A percentile compares a stretch with the other conserved stretches of the same genome.
Evolutionary conservation across 2,888 invertebrate species (phyloP).

Genomic region (Trimorus sp.): DNA sequence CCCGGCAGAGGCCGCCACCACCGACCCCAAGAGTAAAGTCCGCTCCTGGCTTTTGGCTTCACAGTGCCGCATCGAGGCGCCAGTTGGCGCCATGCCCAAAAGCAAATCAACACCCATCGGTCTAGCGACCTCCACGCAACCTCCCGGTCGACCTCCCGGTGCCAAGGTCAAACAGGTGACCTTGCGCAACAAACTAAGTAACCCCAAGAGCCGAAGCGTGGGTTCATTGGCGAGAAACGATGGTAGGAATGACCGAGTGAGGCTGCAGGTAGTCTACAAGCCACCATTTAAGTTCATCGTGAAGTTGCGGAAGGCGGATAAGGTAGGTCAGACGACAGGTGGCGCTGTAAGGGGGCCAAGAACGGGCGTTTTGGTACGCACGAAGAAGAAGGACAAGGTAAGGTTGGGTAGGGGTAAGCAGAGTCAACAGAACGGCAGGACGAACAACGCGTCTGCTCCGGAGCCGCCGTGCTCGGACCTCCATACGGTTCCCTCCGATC

Average conservation of each 20-base stretch:
- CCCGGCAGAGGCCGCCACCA: conserved; percentile 67
- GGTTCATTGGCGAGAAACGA: conserved; percentile 86
- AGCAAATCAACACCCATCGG: conserved; percentile 93
- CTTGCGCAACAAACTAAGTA: conserved; percentile 69
- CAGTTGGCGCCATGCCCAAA: conserved; percentile 85
- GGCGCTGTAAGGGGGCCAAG: conserved; percentile 75
- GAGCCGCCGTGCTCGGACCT: conserved; percentile 83
- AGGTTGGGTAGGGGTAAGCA: conserved; percentile 69
- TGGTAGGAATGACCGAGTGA: conserved; percentile 83
- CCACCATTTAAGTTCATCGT: conserved; percentile 94
- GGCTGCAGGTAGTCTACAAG: conserved; percentile 92
- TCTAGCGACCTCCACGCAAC: conserved; percentile 83
- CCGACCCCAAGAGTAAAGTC: conserved; percentile 88
- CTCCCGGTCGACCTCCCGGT: conserved; percentile 84
- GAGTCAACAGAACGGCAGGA: conserved; percentile 37
- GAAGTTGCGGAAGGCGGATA: conserved; percentile 88
- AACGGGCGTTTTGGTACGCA: conserved; percentile 82
- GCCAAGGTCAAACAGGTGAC: conserved; percentile 82
- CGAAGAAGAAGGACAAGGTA: conserved; percentile 74
- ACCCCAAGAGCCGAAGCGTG: conserved; percentile 86
- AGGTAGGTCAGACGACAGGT: conserved; percentile 83
- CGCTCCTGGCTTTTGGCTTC: conserved; percentile 92
- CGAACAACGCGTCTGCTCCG: conserved; percentile 67
- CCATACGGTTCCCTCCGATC: conserved; percentile 85
- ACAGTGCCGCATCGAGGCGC: conserved; percentile 74